A percentile compares a stretch with the other conserved stretches of the same genome.
Evolutionary conservation across 2,113 vertebrate species (phyloP).

Genomic region (Tor tambroides): DNA sequence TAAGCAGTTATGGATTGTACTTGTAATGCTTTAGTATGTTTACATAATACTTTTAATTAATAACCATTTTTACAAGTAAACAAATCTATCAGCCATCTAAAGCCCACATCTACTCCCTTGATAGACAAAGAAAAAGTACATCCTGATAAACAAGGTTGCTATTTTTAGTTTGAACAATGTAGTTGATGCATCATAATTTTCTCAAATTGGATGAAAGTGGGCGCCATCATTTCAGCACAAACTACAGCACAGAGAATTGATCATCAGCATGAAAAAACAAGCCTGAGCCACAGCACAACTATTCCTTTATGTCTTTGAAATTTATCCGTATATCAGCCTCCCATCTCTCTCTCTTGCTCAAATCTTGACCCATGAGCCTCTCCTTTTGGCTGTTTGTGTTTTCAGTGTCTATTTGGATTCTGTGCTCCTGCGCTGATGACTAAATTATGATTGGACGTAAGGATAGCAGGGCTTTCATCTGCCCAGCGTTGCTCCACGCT

Average conservation of each 20-base stretch:
- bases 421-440: constrained; percentile 82
- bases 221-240: constrained; percentile 1
- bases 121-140: background rate
- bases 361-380: constrained; percentile 48
- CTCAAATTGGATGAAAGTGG: constrained; percentile 17
- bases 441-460: constrained; percentile 92
- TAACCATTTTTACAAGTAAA: background rate
- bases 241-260: constrained; percentile 41
- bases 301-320: constrained; percentile 55
- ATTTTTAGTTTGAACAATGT: constrained; percentile 30
- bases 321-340: constrained; percentile 36
- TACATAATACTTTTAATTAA: background rate
- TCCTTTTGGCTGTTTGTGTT: constrained; percentile 53
- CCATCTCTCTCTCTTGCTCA: constrained; percentile 37
- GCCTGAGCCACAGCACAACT: constrained; percentile 58
- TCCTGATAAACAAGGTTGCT: constrained; percentile 7
- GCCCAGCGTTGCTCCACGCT: constrained; percentile 78
- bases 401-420: constrained; percentile 82
- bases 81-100: background rate
- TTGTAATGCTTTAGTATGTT: background rate
- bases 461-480: constrained; percentile 89
- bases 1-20: background rate
- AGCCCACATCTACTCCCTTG: background rate
- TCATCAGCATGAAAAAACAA: constrained; percentile 58
- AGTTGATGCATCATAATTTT: constrained; percentile 22